These are phyloP conservation scores for Misgurnus mizolepis DNA, from an alignment of 2,113 vertebrate species.

Conservation along the genomic window DNA sequence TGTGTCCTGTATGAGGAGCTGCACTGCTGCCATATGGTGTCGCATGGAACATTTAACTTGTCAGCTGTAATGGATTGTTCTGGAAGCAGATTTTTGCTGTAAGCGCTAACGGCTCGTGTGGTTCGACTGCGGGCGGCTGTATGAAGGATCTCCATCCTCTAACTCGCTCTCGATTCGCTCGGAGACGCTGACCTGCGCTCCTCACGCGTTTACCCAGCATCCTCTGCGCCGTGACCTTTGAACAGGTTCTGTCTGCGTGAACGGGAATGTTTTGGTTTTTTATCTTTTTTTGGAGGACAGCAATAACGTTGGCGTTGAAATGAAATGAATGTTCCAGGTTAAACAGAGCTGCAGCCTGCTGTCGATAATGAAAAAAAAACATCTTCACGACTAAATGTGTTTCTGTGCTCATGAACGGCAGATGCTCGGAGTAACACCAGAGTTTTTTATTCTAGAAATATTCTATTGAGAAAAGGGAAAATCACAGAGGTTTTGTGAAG, in stretches of 20 bases:
- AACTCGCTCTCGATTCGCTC: not conserved
- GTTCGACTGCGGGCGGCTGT: conserved; percentile 76
- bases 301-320: too few relatives aligned
- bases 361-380: too few relatives aligned
- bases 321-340: too few relatives aligned
- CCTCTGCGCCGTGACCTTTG: not conserved
- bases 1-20: conserved; percentile 74
- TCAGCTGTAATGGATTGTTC: conserved; percentile 91
- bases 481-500: too few relatives aligned
- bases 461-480: too few relatives aligned
- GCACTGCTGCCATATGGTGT: conserved; percentile 86
- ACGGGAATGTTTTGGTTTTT: too few relatives aligned
- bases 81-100: conserved; percentile 88
- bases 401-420: too few relatives aligned
- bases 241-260: not conserved
- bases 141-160: conserved; percentile 72
- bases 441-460: too few relatives aligned
- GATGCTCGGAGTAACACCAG: too few relatives aligned
- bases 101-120: conserved; percentile 77
- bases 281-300: too few relatives aligned
- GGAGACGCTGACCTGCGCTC: not conserved
- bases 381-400: too few relatives aligned
- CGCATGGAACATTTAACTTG: conserved; percentile 92
- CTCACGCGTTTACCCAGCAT: conserved; percentile 3
- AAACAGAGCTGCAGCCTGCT: too few relatives aligned